Evolutionary conservation across 1,140 invertebrate species (phyloP), one percentile per base, ranked within the genome.

Genomic region (Lucilia sericata): DNA sequence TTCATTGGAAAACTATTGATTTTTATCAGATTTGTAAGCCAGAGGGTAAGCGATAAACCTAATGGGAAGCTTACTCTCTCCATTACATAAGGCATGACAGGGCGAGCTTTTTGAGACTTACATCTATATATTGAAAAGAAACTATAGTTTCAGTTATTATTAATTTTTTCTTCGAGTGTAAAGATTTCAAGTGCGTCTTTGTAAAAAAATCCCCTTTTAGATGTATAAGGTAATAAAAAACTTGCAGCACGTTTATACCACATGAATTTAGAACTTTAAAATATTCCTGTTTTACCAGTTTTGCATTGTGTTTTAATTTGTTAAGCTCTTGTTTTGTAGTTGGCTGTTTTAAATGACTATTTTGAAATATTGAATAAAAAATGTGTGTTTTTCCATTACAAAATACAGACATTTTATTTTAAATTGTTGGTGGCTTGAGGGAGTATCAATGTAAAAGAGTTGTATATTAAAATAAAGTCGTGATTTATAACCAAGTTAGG

Each of bases 401-500:
- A 21, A 21, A 7, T 70, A 8, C n/a, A 7, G 13, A 2, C 65
- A 70, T 55, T 55, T 5, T 70, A 10, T 1, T 30, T 30, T 30
- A 30, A 2, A 30, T n/a, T 60, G 55, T n/a, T n/a, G n/a, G 5
- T 70, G 17, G 5, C 65, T 70, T 70, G 65, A 70, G 65, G 65
- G 19, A 17, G 60, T 70, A 70, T 70, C 17, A 17, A 14, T 60
- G 51, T 60, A 60, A 70, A 19, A 5, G 10, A 17, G 21, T 30
- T 30, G 25, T 5, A 25, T 70, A 21, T 70, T 70, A 17, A n/a
- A 60, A 60, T 70, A 21, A 80, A 25, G 74, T 51, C 76, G n/a
- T 80, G 76, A 80, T 80, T 80, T 80, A 51, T 25, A 76, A 49
- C 17, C 8, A 80, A 80, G 34, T 21, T 34, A 21, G 8, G 10